Percentiles rank a stretch among this genome's conserved stretches.
phyloP scores from a whole-genome alignment of 2,888 invertebrate species.

The Gymnoscelis rufifasciata region DNA sequence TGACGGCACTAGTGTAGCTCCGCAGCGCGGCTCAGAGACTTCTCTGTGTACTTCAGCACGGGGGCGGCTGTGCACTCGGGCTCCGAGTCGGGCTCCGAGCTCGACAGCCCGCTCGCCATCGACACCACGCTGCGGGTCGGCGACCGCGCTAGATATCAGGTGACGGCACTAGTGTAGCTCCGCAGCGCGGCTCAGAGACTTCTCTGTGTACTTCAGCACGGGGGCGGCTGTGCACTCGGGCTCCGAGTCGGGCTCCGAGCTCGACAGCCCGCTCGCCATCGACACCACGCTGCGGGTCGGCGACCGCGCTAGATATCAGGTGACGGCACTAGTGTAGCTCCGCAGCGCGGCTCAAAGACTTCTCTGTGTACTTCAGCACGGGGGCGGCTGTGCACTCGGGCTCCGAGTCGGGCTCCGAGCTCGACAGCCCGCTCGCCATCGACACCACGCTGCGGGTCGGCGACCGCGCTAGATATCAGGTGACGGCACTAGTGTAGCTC shows the following conservation, averaged over 20 bases:
- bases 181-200: no score
- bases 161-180: no score
- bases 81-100: slow-evolving; percentile 72
- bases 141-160: slow-evolving; percentile 60
- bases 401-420: slow-evolving; percentile 71
- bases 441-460: slow-evolving; percentile 68
- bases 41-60: no score
- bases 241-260: slow-evolving; percentile 72
- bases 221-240: slow-evolving; percentile 76
- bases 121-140: slow-evolving; percentile 68
- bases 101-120: slow-evolving; percentile 54
- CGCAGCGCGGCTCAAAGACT: no score
- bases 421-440: slow-evolving; percentile 54
- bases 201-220: no score
- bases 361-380: no score
- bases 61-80: slow-evolving; percentile 76
- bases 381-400: slow-evolving; percentile 76
- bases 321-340: no score
- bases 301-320: slow-evolving; percentile 60
- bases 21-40: no score
- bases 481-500: no score
- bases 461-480: slow-evolving; percentile 60
- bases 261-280: slow-evolving; percentile 54
- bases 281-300: slow-evolving; percentile 68
- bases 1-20: no score